These are phyloP conservation scores for Crypturellus undulatus DNA, from an alignment of 2,113 vertebrate species.

Conservation along the genomic window DNA sequence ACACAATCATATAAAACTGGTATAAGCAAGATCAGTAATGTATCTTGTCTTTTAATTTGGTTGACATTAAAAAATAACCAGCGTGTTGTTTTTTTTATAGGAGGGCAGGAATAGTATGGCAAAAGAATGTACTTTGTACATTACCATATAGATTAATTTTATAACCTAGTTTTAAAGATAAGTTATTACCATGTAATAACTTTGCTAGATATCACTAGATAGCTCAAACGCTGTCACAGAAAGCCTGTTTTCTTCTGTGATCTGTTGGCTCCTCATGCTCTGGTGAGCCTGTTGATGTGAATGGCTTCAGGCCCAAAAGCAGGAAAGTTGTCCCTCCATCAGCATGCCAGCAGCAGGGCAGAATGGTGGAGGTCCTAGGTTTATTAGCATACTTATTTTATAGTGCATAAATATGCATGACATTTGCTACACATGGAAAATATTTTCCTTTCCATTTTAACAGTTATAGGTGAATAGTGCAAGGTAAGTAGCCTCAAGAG, in stretches of 20 bases:
- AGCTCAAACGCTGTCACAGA: neutral
- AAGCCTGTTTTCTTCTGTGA: neutral
- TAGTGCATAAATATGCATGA: neutral
- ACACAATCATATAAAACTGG: neutral
- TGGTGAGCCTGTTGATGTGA: neutral
- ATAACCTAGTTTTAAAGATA: neutral
- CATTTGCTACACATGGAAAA: neutral
- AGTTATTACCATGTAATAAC: neutral
- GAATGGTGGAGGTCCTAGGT: neutral
- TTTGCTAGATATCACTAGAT: neutral
- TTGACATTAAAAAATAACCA: neutral
- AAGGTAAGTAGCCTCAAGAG: neutral
- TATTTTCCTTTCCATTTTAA: neutral
- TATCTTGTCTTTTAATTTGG: neutral
- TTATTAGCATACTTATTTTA: neutral
- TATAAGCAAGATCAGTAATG: neutral
- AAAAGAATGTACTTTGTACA: neutral
- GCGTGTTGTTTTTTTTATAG: neutral
- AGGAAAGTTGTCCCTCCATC: neutral
- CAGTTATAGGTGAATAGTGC: neutral
- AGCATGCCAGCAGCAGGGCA: neutral
- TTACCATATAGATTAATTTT: neutral
- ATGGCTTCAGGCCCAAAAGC: neutral
- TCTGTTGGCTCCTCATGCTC: neutral
- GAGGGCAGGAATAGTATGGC: neutral